Evolutionary conservation across 1,140 invertebrate species (phyloP), one percentile per base, ranked within the genome.

Genomic region (Listronotus bonariensis): DNA sequence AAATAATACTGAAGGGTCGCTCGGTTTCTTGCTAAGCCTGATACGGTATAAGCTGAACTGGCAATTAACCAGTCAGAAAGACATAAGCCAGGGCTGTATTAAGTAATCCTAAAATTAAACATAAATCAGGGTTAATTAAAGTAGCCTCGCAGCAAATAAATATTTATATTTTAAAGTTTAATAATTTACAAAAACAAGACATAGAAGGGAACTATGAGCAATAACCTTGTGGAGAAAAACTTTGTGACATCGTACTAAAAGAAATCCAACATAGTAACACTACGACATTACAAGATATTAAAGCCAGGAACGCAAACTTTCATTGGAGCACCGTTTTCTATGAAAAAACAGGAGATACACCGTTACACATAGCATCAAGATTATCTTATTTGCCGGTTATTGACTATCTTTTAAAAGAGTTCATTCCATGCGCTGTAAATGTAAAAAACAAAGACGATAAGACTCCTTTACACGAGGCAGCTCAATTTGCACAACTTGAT

Each of bases 401-500:
- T n/a, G 8, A 70, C 17, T 74, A 72, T 65, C 38, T 79, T 10
- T 43, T 78, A 34, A 36, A 53, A 17, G 58, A 70, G 9, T 78
- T 70, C 34, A 15, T 12, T 4, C 68, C 72, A 26, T 62, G 34
- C n/a, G n/a, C 41, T 9, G 67, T 76, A 6, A 59, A 76, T 61
- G 63, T 62, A 34, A 75, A 59, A 46, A 77, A 73, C 58, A 70
- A 64, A 12, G 69, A 69, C 65, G 68, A 74, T 54, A 79, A 79
- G 64, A 79, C 77, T 26, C 55, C 76, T 10, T 67, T 79, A 48
- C 77, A 79, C 65, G 94, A 97, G 53, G 97, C 97, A 48, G 92
- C 92, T 67, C 97, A 99, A 79, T 97, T 97, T 82, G 95, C 94
- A 0, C 95, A 98, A 81, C 85, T 89, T 36, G 93, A 94, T 71